Evolutionary conservation across 2,113 vertebrate genomes (phyloP), one percentile per base, ranked within the genome.

Genomic region (Caranx ignobilis): DNA sequence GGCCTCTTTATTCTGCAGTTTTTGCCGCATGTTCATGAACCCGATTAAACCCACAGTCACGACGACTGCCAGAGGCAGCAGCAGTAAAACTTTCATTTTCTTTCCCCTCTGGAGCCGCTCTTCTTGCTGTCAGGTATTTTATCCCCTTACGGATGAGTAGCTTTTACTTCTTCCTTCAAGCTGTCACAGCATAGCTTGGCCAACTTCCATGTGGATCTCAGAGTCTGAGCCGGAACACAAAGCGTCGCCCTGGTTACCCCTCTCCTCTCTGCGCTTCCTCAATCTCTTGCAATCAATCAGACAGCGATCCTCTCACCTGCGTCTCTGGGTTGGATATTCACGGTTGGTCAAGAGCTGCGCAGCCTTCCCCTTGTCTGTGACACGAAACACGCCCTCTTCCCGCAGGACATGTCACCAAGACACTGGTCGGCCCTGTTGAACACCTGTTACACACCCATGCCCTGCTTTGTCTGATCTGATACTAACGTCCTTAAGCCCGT

Each of bases 31-130:
- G 16, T 83, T 82, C 0, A 91, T 70, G 5, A 90, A 0, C 2
- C 77, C 86, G 21, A 91, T 0, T 31, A 94, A 9, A 2, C 31
- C 41, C 3, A 90, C 5, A 0, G 75, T 74, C 31, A 66, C 7
- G 11, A 79, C 0, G 6, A 91, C 0, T 0, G 83, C 2, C 16
- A 78, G 0, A 2, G 57, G 60, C 8, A 94, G 3, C 0, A 90
- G 0, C 1, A 71, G 1, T 0, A 71, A 31, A 4, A 41, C 6
- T 73, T 85, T 94, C 93, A 94, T 54, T 34, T 15, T 55, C 26
- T 26, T 55, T 11, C 4, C 85, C 60, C 0, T 4, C 11, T 12
- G 6, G 6, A 45, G 35, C 11, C 4, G 50, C 39, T 5, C 8
- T 32, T 45, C 3, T 34, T 4, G 4, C 11, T 2, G 50, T 9